Conservation (phyloP, 2,113 vertebrate species). For the Echinops telfairi region DNA sequence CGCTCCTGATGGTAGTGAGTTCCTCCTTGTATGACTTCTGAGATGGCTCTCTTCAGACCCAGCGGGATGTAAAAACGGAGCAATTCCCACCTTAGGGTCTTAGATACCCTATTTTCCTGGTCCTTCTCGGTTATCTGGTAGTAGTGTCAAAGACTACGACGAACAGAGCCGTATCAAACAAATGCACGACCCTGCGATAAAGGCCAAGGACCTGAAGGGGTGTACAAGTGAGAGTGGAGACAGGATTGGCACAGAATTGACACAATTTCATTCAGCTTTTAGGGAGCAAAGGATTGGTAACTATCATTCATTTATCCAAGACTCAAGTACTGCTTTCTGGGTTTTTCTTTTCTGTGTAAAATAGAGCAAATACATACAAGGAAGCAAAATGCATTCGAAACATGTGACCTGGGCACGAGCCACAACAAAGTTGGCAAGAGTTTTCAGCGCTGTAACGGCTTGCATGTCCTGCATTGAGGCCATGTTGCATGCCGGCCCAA, state of each 20-base stretch:
- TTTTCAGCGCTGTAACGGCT: background rate
- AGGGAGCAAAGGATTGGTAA: constrained; percentile 11
- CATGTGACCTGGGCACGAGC: background rate
- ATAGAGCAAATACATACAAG: background rate
- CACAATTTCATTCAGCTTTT: background rate
- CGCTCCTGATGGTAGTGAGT: no score
- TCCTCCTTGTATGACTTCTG: no score
- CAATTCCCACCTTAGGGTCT: no score
- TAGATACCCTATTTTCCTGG: no score
- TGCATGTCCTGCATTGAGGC: background rate
- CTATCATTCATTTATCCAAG: background rate
- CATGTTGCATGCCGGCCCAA: constrained; percentile 23
- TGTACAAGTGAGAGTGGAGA: background rate
- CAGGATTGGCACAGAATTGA: background rate
- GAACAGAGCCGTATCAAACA: no score
- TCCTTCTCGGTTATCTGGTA: no score
- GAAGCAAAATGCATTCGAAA: constrained; percentile 25
- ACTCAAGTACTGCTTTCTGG: background rate
- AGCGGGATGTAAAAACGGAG: no score
- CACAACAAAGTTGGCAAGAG: background rate
- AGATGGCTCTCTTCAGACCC: no score
- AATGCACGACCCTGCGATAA: background rate
- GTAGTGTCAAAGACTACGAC: no score
- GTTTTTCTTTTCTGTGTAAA: constrained; percentile 34
- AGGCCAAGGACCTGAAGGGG: background rate